Evolutionary conservation across 2,113 vertebrate species (phyloP).

Genomic region (Lepus americanus): DNA sequence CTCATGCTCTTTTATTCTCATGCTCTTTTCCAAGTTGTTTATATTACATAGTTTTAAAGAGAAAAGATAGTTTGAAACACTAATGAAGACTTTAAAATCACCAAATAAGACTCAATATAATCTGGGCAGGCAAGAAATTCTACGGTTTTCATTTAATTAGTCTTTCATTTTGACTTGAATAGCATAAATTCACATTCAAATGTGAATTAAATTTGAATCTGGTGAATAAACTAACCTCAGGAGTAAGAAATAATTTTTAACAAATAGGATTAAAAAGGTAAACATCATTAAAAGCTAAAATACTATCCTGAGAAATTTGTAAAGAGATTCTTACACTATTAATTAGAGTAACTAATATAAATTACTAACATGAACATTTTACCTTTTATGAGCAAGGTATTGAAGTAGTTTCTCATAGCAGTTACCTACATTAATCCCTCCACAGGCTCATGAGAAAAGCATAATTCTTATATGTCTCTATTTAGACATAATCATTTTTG

Average conservation of each 20-base stretch:
- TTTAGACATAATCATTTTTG: background rate
- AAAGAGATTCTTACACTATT: background rate
- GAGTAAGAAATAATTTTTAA: slow-evolving; percentile 41
- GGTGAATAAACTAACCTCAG: background rate
- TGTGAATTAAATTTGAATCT: background rate
- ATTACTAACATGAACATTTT: background rate
- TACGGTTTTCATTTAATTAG: background rate
- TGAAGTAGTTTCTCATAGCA: background rate
- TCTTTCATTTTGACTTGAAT: background rate
- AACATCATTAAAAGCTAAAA: background rate
- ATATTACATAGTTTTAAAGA: background rate
- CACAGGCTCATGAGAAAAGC: background rate
- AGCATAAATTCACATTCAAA: background rate
- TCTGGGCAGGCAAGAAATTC: background rate
- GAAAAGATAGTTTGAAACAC: background rate
- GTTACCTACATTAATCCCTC: slow-evolving; percentile 4
- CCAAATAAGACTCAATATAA: background rate
- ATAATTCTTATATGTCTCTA: background rate
- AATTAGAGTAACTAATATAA: slow-evolving; percentile 8
- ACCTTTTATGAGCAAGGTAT: background rate
- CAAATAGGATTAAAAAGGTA: background rate
- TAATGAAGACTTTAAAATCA: slow-evolving; percentile 31
- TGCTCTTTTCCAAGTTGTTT: slow-evolving; percentile 38
- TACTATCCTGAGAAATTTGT: background rate
- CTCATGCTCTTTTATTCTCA: background rate